A percentile compares a stretch with the other conserved stretches of the same genome.
phyloP scores from a whole-genome alignment of 2,113 vertebrate species.

The Panthera tigris region DNA sequence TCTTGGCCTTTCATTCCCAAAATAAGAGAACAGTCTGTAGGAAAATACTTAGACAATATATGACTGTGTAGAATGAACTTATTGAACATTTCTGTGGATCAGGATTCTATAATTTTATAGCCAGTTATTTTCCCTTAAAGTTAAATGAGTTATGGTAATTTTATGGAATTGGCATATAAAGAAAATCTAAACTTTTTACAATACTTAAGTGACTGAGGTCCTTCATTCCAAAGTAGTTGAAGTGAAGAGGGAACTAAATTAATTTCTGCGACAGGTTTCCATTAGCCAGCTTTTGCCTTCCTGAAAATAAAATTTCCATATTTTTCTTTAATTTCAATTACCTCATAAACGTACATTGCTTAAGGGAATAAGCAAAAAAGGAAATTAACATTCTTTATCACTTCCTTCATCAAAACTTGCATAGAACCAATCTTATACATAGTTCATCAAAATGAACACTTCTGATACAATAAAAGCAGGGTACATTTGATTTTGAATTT shows the following conservation, averaged over 20 bases:
- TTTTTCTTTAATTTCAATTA: constrained; percentile 49
- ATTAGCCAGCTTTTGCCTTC: not conserved
- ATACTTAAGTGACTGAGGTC: not conserved
- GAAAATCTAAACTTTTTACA: not conserved
- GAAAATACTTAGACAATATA: not conserved
- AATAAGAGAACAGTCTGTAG: not conserved
- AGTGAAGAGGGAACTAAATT: not conserved
- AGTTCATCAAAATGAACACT: constrained; percentile 33
- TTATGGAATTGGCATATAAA: not conserved
- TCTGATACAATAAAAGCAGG: not conserved
- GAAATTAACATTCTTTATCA: constrained; percentile 19
- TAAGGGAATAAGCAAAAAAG: not conserved
- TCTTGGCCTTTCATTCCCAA: not conserved
- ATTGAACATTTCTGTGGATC: not conserved
- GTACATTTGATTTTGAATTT: not conserved
- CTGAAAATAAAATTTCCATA: constrained; percentile 42
- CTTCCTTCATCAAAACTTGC: not conserved
- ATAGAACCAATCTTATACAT: not conserved
- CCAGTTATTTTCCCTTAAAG: not conserved
- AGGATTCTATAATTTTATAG: not conserved
- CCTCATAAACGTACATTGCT: constrained; percentile 16
- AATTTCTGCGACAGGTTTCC: constrained; percentile 26
- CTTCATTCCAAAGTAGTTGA: not conserved
- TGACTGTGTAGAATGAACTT: not conserved
- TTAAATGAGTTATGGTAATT: not conserved